Conservation (phyloP, 2,113 vertebrate genomes). For the Malurus alboscapulatus region DNA sequence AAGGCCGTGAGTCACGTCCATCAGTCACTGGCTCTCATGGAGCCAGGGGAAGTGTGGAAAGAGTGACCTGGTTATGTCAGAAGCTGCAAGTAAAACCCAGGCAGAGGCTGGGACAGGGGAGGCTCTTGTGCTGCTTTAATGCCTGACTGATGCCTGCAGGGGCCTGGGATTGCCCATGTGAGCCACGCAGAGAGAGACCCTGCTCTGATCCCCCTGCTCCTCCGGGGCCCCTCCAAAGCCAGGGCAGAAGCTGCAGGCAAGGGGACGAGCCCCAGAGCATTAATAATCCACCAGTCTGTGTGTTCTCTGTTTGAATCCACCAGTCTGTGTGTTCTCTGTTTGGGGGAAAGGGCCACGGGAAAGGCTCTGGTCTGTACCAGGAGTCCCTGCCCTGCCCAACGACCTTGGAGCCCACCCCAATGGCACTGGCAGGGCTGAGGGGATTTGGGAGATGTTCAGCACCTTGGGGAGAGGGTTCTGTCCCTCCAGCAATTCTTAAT, state of each 20-base stretch:
- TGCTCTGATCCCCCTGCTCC: not conserved
- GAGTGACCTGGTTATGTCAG: slow-evolving; percentile 60
- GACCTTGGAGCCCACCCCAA: not conserved
- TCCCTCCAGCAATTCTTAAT: not conserved
- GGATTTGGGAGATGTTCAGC: not conserved
- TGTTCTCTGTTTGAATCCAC: not conserved
- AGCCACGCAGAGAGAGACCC: fast-evolving
- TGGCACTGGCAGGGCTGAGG: not conserved
- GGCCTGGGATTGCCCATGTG: fast-evolving
- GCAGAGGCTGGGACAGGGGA: slow-evolving; percentile 8
- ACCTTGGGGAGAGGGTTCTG: not conserved
- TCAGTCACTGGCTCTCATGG: not conserved
- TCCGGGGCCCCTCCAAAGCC: not conserved
- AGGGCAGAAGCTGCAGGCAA: not conserved
- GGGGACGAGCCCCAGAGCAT: not conserved
- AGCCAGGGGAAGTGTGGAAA: slow-evolving; percentile 47
- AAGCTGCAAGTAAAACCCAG: not conserved
- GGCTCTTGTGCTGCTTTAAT: not conserved
- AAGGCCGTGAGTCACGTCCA: slow-evolving; percentile 31
- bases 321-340: not conserved
- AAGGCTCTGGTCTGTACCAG: fast-evolving
- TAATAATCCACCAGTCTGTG: not conserved
- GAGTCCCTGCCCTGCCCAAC: not conserved
- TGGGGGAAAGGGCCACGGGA: fast-evolving
- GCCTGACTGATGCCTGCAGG: not conserved